Percentiles rank a stretch among this genome's conserved stretches.
These are phyloP conservation scores for Trichogramma evanescens DNA, from an alignment of 2,888 invertebrate species.

Conservation along the genomic window DNA sequence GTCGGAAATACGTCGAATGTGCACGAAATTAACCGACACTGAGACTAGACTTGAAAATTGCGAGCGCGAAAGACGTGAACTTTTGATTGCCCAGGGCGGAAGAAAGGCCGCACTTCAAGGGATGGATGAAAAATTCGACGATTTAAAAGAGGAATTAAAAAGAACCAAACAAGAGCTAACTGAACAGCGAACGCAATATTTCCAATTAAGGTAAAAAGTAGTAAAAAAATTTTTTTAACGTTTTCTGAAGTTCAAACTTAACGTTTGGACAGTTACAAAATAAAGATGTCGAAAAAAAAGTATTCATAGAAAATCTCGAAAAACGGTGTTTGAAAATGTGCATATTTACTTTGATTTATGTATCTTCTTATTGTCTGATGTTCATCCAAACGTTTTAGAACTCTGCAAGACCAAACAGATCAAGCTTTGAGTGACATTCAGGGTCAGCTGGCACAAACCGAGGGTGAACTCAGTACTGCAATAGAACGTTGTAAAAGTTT, in stretches of 20 bases:
- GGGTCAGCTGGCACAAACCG: slow-evolving; percentile 58
- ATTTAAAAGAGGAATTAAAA: slow-evolving; percentile 50
- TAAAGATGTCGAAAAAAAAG: too few relatives aligned
- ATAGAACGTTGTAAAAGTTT: slow-evolving; percentile 54
- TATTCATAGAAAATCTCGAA: too few relatives aligned
- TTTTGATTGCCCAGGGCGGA: slow-evolving; percentile 50
- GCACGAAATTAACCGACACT: slow-evolving; percentile 49
- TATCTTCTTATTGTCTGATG: too few relatives aligned
- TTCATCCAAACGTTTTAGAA: slow-evolving; percentile 46
- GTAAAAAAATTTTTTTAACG: neutral
- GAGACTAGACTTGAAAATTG: slow-evolving; percentile 50
- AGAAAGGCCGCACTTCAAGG: slow-evolving; percentile 51
- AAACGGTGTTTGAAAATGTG: too few relatives aligned
- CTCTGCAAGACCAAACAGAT: slow-evolving; percentile 71
- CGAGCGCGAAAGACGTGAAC: slow-evolving; percentile 54
- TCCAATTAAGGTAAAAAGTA: slow-evolving; percentile 52
- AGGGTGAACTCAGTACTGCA: slow-evolving; percentile 58
- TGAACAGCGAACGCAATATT: slow-evolving; percentile 52
- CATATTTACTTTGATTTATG: too few relatives aligned
- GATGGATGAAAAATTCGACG: slow-evolving; percentile 54
- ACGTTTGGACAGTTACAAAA: too few relatives aligned
- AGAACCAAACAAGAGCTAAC: slow-evolving; percentile 52
- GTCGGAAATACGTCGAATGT: slow-evolving; percentile 49
- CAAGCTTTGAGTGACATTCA: slow-evolving; percentile 64
- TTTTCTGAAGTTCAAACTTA: neutral